Evolutionary conservation across 2,888 invertebrate species (phyloP).

Genomic region (Harmothoe impar): DNA sequence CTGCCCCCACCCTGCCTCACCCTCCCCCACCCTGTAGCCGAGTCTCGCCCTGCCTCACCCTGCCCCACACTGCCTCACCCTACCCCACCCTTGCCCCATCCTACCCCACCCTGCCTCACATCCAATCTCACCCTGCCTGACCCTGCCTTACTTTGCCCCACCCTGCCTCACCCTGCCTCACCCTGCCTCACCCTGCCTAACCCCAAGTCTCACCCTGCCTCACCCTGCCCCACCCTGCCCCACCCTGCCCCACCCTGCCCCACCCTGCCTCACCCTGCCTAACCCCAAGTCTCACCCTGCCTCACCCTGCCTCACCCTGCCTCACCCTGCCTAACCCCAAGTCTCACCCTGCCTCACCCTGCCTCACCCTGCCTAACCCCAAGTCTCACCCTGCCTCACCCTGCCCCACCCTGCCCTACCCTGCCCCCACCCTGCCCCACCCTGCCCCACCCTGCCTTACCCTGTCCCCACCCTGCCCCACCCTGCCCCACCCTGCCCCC

Average conservation of each 20-base stretch:
- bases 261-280: no score
- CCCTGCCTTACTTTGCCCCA: constrained; percentile 8
- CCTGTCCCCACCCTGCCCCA: neutral
- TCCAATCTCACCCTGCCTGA: neutral
- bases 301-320: neutral
- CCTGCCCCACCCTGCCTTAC: neutral
- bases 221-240: neutral
- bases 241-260: neutral
- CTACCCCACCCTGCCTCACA: constrained; percentile 8
- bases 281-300: no score
- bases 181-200: constrained; percentile 11
- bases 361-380: no score
- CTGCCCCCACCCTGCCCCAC: neutral
- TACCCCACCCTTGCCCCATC: neutral
- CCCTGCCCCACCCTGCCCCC: no score
- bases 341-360: neutral
- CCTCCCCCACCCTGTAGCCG: neutral
- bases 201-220: no score
- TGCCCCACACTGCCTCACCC: constrained; percentile 16
- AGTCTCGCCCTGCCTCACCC: constrained; percentile 30
- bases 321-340: neutral
- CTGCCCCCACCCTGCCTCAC: no score
- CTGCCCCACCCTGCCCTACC: constrained; percentile 29
- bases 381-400: constrained; percentile 35
- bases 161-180: constrained; percentile 29